Percentiles rank a stretch among this genome's conserved stretches.
These are phyloP conservation scores for Spinus olivaceus DNA, from an alignment of 2,797 vertebrate species.

Conservation along the genomic window DNA sequence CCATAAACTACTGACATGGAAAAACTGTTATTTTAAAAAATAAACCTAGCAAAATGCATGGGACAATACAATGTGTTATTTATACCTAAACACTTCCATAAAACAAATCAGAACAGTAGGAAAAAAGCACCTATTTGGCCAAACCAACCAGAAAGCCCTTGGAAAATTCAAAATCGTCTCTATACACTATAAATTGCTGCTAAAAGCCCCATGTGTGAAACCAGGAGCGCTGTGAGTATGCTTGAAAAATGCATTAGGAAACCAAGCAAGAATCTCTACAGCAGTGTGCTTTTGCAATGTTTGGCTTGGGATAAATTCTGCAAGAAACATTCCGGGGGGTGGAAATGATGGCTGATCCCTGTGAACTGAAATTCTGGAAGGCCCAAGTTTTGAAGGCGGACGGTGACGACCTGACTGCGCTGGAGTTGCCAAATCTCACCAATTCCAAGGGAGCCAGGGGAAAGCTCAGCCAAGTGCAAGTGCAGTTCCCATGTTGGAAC, in stretches of 20 bases:
- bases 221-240: not conserved
- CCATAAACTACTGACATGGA: not conserved
- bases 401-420: rapidly evolving
- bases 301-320: not conserved
- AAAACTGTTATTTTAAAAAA: not conserved
- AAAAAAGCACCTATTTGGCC: not conserved
- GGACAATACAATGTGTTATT: not conserved
- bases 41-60: not conserved
- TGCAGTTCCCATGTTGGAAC: not conserved
- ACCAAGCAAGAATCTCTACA: not conserved
- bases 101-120: not conserved
- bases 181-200: not conserved
- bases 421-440: not conserved
- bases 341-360: not conserved
- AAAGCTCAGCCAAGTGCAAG: not conserved
- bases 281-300: not conserved
- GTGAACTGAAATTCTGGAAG: not conserved
- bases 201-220: not conserved
- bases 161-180: not conserved
- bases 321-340: not conserved
- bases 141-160: constrained; percentile 35
- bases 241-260: not conserved
- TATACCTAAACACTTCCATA: not conserved
- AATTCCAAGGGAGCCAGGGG: rapidly evolving
- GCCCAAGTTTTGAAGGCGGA: not conserved